A percentile compares a stretch with the other conserved stretches of the same genome.
Evolutionary conservation across 2,113 vertebrate species (phyloP).

Genomic region (Leucosticte australis): DNA sequence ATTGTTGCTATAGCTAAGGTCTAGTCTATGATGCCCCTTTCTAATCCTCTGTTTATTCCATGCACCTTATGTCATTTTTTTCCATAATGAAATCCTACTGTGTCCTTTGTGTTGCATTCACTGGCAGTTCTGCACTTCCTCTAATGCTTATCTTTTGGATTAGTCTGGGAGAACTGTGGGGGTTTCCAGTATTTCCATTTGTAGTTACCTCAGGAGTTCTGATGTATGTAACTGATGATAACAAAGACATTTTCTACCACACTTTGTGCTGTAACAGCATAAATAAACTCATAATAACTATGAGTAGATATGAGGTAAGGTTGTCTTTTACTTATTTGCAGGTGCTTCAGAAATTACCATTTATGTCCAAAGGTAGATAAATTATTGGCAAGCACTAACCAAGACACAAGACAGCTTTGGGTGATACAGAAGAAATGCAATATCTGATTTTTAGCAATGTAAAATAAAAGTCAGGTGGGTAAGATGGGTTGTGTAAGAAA

Average conservation of each 20-base stretch:
- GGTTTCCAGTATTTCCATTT: not conserved
- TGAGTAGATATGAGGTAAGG: not conserved
- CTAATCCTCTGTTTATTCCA: not conserved
- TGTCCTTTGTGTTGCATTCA: not conserved
- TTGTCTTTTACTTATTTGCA: not conserved
- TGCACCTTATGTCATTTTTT: not conserved
- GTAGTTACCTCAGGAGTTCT: not conserved
- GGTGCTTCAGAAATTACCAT: not conserved
- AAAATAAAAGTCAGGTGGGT: not conserved
- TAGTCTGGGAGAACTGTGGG: not conserved
- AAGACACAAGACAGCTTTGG: not conserved
- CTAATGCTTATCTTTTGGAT: not conserved
- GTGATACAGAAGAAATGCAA: not conserved
- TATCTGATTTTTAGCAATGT: not conserved
- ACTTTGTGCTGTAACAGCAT: not conserved
- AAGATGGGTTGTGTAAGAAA: not conserved
- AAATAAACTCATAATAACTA: not conserved
- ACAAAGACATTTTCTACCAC: not conserved
- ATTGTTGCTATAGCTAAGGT: not conserved
- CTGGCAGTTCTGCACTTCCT: not conserved
- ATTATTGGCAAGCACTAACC: not conserved
- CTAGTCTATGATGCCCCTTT: not conserved
- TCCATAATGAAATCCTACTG: not conserved
- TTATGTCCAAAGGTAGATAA: not conserved
- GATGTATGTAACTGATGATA: not conserved